Conservation (phyloP, 2,888 invertebrate genomes). For the Lasioglossum leucozonium region DNA sequence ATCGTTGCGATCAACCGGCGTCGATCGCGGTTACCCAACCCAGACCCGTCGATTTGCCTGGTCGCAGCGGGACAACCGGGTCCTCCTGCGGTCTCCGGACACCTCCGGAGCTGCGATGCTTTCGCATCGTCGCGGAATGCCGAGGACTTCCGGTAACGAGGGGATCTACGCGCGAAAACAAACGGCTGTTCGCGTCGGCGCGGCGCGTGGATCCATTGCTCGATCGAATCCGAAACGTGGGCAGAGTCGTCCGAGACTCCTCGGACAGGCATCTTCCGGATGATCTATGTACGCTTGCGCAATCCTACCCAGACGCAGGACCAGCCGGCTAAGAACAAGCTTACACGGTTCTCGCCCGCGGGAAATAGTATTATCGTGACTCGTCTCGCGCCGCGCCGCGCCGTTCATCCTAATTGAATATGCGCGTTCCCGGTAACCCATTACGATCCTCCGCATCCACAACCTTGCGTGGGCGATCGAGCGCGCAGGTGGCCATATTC, state of each 20-base stretch:
- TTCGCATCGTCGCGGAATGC: not conserved
- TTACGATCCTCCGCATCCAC: conserved; percentile 6
- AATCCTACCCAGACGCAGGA: conserved; percentile 41
- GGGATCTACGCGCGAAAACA: not conserved
- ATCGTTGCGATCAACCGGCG: conserved; percentile 21
- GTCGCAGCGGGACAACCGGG: not conserved
- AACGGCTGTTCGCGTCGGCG: not conserved
- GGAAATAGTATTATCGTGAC: conserved; percentile 37
- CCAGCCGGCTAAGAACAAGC: conserved; percentile 3
- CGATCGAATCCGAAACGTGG: conserved; percentile 18
- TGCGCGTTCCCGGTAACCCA: not conserved
- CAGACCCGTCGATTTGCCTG: not conserved
- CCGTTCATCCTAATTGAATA: not conserved
- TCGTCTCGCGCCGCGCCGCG: not conserved
- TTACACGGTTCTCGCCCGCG: conserved; percentile 3
- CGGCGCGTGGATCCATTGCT: conserved; percentile 4
- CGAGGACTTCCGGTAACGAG: not conserved
- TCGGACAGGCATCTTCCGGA: conserved; percentile 28
- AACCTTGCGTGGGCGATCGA: conserved; percentile 1
- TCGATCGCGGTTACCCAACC: not conserved
- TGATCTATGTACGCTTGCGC: conserved; percentile 51
- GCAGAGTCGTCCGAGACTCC: conserved; percentile 22
- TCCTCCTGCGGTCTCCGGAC: not conserved
- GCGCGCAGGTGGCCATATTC: not conserved
- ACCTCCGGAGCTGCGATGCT: not conserved